phyloP scores from a whole-genome alignment of 2,888 invertebrate species.

The Yponomeuta malinellus region DNA sequence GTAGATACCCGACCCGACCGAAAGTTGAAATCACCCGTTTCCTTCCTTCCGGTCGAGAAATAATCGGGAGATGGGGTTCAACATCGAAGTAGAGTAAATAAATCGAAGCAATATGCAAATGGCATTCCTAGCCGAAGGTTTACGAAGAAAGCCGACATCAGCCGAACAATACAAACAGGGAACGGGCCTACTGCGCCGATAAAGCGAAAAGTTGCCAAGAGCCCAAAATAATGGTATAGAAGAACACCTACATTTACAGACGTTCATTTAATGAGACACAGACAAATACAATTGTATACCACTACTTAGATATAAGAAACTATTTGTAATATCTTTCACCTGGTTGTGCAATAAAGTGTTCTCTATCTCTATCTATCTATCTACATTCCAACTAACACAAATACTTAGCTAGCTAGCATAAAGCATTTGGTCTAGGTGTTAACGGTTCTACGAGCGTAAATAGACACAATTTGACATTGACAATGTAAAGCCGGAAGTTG shows the following conservation, averaged over 20 bases:
- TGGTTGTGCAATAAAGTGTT: too few species aligned
- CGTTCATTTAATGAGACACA: not conserved
- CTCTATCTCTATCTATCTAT: too few species aligned
- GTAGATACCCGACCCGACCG: not conserved
- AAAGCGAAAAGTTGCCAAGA: not conserved
- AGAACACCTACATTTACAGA: not conserved
- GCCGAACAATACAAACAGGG: not conserved
- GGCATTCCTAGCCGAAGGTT: not conserved
- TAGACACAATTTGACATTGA: too few species aligned
- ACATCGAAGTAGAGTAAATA: not conserved
- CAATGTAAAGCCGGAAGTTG: too few species aligned
- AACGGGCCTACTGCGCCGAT: not conserved
- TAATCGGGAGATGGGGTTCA: constrained; percentile 1
- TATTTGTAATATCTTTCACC: too few species aligned
- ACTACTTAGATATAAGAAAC: too few species aligned
- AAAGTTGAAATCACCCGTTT: not conserved
- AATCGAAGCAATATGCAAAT: constrained; percentile 3
- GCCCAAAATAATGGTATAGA: not conserved
- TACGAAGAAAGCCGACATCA: not conserved
- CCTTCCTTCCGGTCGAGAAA: not conserved
- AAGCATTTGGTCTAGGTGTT: too few species aligned
- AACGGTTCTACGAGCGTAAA: too few species aligned
- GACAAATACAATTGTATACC: too few species aligned
- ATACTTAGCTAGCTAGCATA: too few species aligned
- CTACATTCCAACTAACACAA: too few species aligned